A percentile compares a stretch with the other conserved stretches of the same genome.
These are phyloP conservation scores for Drosophila multiciliata DNA, from an alignment of 2,888 invertebrate species.

Conservation along the genomic window DNA sequence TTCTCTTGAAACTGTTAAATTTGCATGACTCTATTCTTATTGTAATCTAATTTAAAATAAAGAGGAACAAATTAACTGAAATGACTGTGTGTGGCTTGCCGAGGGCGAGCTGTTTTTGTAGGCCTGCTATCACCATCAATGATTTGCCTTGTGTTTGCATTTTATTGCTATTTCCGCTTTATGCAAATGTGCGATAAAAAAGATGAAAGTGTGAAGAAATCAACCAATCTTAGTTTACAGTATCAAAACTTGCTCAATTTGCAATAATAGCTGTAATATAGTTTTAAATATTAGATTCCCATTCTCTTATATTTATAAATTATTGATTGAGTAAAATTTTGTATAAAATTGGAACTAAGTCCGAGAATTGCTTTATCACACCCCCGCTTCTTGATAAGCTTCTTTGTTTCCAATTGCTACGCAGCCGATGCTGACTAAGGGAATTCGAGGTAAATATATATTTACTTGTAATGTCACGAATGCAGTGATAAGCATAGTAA, in stretches of 20 bases:
- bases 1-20: slow-evolving; percentile 37
- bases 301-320: not conserved
- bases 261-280: slow-evolving; percentile 11
- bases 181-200: slow-evolving; percentile 17
- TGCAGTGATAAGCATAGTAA: not conserved
- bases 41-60: slow-evolving; percentile 64
- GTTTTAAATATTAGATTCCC: not conserved
- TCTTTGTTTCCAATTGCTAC: slow-evolving; percentile 19
- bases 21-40: slow-evolving; percentile 47
- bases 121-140: slow-evolving; percentile 33
- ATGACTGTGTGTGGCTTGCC: slow-evolving; percentile 9
- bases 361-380: slow-evolving; percentile 10
- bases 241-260: not conserved
- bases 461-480: slow-evolving; percentile 24
- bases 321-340: not conserved
- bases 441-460: slow-evolving; percentile 6
- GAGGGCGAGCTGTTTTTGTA: slow-evolving; percentile 41
- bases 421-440: slow-evolving; percentile 24
- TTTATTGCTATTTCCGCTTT: slow-evolving; percentile 72
- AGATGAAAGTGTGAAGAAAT: slow-evolving; percentile 38
- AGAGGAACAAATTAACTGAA: slow-evolving; percentile 33
- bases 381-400: slow-evolving; percentile 7
- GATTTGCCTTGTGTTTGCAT: slow-evolving; percentile 60
- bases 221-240: slow-evolving; percentile 13
- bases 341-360: not conserved